These are phyloP conservation scores for Tetranychus cinnabarinus DNA, from an alignment of 1,140 invertebrate species.

Conservation along the genomic window DNA sequence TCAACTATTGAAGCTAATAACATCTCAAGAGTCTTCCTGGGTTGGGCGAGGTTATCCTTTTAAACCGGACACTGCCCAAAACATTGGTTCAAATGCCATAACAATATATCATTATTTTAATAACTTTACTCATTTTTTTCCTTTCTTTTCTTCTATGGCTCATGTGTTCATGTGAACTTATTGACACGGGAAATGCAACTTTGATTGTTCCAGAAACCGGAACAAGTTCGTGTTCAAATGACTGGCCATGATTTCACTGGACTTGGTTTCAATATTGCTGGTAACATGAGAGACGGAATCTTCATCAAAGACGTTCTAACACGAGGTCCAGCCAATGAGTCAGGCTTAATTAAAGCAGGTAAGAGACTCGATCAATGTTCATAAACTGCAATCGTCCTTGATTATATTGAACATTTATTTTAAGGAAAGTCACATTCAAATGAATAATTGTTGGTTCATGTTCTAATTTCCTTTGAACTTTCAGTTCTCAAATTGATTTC, in stretches of 20 bases:
- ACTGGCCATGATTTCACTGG: slow-evolving; percentile 23
- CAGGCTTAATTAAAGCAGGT: slow-evolving; percentile 55
- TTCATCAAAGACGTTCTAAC: slow-evolving; percentile 62
- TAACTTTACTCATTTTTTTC: neutral
- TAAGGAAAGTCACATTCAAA: too few relatives aligned
- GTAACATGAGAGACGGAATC: slow-evolving; percentile 68
- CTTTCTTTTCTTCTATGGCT: neutral
- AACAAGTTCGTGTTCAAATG: slow-evolving; percentile 1
- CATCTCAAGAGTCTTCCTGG: too few relatives aligned
- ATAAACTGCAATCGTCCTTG: neutral
- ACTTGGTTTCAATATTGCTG: slow-evolving; percentile 64
- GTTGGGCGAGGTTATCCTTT: neutral
- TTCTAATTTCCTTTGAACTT: too few relatives aligned
- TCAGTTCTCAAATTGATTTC: too few relatives aligned
- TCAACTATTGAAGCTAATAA: too few relatives aligned
- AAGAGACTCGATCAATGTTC: slow-evolving; percentile 14
- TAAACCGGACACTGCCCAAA: too few relatives aligned
- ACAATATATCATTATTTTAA: too few relatives aligned
- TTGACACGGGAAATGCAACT: neutral
- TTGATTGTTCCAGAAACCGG: neutral
- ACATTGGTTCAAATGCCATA: too few relatives aligned
- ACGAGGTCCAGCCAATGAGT: slow-evolving; percentile 61
- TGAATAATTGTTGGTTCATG: too few relatives aligned
- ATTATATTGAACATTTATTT: neutral
- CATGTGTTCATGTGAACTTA: neutral